A percentile compares a stretch with the other conserved stretches of the same genome.
phyloP scores from a whole-genome alignment of 2,113 vertebrate genomes.

The Podocnemis expansa region DNA sequence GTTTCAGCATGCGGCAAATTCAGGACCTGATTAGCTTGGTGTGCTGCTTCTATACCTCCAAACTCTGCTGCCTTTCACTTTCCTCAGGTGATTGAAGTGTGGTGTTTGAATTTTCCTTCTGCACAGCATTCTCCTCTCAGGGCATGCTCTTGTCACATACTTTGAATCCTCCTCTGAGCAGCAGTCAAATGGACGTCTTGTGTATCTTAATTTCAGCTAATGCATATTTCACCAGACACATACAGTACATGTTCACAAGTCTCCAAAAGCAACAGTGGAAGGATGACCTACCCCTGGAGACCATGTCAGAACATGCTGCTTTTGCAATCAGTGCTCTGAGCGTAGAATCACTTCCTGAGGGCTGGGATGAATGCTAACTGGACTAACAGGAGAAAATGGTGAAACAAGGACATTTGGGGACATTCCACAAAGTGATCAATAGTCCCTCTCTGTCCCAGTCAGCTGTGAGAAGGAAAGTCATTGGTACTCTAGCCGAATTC shows the following conservation, averaged over 20 bases:
- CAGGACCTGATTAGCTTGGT: background rate
- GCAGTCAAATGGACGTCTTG: background rate
- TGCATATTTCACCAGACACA: background rate
- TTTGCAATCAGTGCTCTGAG: background rate
- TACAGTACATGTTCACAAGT: background rate
- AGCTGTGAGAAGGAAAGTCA: background rate
- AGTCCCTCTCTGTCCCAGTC: background rate
- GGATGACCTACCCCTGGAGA: background rate
- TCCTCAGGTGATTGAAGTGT: background rate
- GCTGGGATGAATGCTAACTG: background rate
- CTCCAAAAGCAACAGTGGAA: slow-evolving; percentile 2
- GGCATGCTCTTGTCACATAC: background rate
- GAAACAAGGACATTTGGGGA: background rate
- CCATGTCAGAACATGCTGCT: background rate
- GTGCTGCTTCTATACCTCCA: background rate
- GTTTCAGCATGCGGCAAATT: background rate
- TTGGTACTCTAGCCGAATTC: background rate
- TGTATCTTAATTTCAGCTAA: background rate
- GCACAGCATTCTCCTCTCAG: background rate
- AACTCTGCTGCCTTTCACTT: background rate
- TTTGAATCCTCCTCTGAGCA: background rate
- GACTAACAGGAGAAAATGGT: background rate
- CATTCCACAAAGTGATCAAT: background rate
- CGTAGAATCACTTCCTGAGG: background rate
- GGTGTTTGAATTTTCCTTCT: background rate